Conservation (phyloP, 2,888 invertebrate genomes). For the Drosophila demipolita region DNA sequence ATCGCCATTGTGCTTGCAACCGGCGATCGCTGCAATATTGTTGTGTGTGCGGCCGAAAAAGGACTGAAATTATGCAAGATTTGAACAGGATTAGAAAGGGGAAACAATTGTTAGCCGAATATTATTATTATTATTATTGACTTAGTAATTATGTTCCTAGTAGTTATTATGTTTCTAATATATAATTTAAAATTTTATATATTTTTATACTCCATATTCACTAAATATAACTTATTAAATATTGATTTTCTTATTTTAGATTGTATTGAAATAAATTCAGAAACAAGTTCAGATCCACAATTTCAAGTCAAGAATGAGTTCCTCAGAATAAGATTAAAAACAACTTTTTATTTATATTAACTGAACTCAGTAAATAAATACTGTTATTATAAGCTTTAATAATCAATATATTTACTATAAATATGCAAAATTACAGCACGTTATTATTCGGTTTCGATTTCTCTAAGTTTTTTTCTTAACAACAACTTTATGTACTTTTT, state of each 20-base stretch:
- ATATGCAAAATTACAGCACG: not conserved
- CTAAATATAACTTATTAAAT: not conserved
- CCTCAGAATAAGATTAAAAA: not conserved
- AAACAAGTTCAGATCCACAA: not conserved
- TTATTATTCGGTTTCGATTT: not conserved
- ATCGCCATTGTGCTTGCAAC: slow-evolving; percentile 96
- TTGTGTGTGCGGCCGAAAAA: slow-evolving; percentile 97
- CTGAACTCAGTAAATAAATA: not conserved
- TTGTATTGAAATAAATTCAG: not conserved
- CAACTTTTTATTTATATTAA: not conserved
- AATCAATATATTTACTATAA: not conserved
- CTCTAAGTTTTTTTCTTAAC: not conserved
- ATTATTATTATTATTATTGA: not conserved
- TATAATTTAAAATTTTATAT: no score
- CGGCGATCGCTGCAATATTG: slow-evolving; percentile 94
- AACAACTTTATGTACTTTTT: not conserved
- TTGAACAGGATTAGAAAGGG: not conserved
- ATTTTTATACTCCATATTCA: no score
- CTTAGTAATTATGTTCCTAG: not conserved
- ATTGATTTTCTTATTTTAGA: not conserved
- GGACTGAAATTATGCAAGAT: slow-evolving; percentile 88
- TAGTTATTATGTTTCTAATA: no score
- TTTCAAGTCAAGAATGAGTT: not conserved
- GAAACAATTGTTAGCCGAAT: not conserved
- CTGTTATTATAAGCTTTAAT: not conserved